These are phyloP conservation scores for Haliclona indistincta DNA, from an alignment of 37 sponge, comb jelly and placozoan genomes.

Conservation along the genomic window DNA sequence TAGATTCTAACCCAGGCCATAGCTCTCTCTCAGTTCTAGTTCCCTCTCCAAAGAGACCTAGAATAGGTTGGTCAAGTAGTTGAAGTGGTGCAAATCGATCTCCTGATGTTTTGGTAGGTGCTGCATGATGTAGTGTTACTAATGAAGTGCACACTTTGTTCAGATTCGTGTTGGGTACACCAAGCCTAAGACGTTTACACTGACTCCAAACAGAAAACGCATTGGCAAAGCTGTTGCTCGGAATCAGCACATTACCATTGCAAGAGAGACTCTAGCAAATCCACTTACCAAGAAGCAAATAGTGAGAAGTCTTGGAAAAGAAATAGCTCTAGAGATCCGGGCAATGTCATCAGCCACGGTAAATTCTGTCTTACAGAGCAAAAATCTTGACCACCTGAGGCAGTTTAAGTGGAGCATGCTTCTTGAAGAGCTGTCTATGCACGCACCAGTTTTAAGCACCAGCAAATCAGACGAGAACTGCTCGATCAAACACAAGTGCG, in stretches of 20 bases:
- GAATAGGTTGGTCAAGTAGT: no score
- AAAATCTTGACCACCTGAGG: slow-evolving; percentile 2
- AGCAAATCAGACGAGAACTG: slow-evolving; percentile 9
- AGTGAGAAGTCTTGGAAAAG: neutral
- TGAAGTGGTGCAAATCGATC: no score
- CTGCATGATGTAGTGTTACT: no score
- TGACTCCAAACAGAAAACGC: slow-evolving; percentile 4
- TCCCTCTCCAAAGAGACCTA: no score
- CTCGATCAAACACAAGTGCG: neutral
- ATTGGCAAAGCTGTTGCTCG: slow-evolving; percentile 21
- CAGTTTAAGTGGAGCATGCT: slow-evolving; percentile 19
- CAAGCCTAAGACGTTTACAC: no score
- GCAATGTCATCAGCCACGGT: slow-evolving; percentile 2
- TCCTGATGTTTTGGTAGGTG: no score
- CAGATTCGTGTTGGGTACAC: no score
- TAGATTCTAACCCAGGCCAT: no score
- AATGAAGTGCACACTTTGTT: no score
- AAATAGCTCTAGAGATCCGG: slow-evolving; percentile 12
- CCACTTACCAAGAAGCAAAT: slow-evolving; percentile 2
- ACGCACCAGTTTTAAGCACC: slow-evolving; percentile 17
- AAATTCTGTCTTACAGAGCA: slow-evolving; percentile 18
- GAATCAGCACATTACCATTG: neutral
- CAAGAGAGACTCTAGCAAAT: neutral
- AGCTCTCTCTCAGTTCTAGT: no score
- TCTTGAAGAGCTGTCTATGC: slow-evolving; percentile 8